Percentiles rank a stretch among this genome's conserved stretches.
phyloP scores from a whole-genome alignment of 92 coral and sea anemone species.

The Heliopora coerulea region DNA sequence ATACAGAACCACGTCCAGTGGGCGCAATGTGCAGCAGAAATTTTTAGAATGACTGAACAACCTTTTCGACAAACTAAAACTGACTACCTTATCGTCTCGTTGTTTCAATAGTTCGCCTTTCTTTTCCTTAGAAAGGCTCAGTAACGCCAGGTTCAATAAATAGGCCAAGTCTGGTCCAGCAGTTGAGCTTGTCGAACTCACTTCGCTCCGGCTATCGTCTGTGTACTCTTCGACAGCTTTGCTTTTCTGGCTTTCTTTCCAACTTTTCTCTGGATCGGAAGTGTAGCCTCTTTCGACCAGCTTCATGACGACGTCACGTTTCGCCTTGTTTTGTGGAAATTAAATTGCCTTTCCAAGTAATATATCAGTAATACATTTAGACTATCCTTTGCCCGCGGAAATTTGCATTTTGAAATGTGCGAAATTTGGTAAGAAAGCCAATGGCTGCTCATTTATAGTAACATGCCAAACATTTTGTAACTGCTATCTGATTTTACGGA shows the following conservation, averaged over 20 bases:
- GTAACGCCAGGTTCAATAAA: constrained; percentile 75
- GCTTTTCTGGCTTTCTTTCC: constrained; percentile 76
- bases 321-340: constrained; percentile 69
- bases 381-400: too few relatives aligned
- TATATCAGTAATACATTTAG: background rate
- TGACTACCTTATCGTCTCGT: constrained; percentile 86
- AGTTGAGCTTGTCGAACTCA: constrained; percentile 64
- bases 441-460: too few relatives aligned
- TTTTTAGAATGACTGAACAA: too few relatives aligned
- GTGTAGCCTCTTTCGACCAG: constrained; percentile 79
- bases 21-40: too few relatives aligned
- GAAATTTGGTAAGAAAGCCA: too few relatives aligned
- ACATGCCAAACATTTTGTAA: too few relatives aligned
- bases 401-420: too few relatives aligned
- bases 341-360: too few relatives aligned
- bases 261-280: constrained; percentile 82
- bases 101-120: constrained; percentile 87
- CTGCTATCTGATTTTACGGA: too few relatives aligned
- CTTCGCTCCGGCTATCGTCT: constrained; percentile 59
- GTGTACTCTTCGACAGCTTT: constrained; percentile 39
- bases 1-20: too few relatives aligned
- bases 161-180: constrained; percentile 90
- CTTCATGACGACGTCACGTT: constrained; percentile 69
- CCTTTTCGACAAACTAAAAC: too few relatives aligned
- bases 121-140: constrained; percentile 83